Evolutionary conservation across 30 jellyfish, hydroid and myxozoan genomes (phyloP).

Genomic region (Turritopsis dohrnii): DNA sequence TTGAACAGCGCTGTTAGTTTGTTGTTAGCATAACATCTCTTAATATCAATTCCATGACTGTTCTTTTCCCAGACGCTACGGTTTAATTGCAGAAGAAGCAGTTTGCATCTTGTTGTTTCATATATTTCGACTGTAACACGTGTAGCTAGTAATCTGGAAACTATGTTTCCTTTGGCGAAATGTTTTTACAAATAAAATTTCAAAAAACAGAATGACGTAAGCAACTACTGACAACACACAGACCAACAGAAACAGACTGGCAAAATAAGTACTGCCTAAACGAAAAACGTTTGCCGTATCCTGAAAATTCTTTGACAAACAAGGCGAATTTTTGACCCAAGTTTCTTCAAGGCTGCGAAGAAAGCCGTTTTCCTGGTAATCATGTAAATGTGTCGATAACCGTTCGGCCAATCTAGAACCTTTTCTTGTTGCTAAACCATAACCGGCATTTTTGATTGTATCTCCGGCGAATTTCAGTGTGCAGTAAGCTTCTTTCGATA

Average conservation of each 20-base stretch:
- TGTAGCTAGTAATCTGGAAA: too few relatives aligned
- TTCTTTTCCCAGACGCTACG: too few relatives aligned
- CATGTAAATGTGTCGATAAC: neutral
- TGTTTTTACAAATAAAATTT: neutral
- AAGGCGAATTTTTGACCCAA: neutral
- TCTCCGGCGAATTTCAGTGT: conserved; percentile 18
- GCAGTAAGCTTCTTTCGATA: conserved; percentile 8
- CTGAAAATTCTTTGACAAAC: neutral
- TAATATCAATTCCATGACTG: too few relatives aligned
- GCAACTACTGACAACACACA: neutral
- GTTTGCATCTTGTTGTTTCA: too few relatives aligned
- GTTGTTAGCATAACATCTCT: too few relatives aligned
- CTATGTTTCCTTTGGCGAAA: neutral
- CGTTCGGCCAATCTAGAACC: neutral
- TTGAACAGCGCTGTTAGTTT: too few relatives aligned
- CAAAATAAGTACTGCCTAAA: neutral
- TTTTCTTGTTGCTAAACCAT: conserved; percentile 13
- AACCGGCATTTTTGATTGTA: conserved; percentile 7
- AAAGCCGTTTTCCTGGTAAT: conserved; percentile 12
- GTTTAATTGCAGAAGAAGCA: too few relatives aligned
- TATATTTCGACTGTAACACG: neutral
- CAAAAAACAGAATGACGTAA: neutral
- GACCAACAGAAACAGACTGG: neutral
- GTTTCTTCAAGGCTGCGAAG: neutral
- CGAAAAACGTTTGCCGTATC: neutral